phyloP scores from a whole-genome alignment of 2,888 invertebrate genomes.

The Phytoseiulus persimilis region DNA sequence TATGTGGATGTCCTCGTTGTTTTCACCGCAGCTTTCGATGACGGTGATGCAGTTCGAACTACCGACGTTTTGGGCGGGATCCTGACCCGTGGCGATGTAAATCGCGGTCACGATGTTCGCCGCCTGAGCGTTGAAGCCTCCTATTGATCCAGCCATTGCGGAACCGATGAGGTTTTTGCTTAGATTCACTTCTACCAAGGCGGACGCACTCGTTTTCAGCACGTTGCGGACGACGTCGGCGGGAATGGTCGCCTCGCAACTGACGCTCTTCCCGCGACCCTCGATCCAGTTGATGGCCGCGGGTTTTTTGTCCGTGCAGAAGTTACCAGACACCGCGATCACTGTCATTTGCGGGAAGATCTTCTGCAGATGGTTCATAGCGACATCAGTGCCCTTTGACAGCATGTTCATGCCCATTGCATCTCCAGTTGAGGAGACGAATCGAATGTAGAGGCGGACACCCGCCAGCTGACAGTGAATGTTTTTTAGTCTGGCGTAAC shows the following conservation, averaged over 20 bases:
- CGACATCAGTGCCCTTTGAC: slow-evolving; percentile 87
- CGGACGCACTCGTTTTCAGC: slow-evolving; percentile 75
- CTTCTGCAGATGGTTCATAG: slow-evolving; percentile 65
- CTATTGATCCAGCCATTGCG: slow-evolving; percentile 84
- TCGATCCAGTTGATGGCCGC: slow-evolving; percentile 96
- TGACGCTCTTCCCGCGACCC: slow-evolving; percentile 91
- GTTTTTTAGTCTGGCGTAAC: slow-evolving; percentile 72
- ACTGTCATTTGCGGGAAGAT: slow-evolving; percentile 82
- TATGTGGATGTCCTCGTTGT: slow-evolving; percentile 74
- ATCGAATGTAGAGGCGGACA: slow-evolving; percentile 75
- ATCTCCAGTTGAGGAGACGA: slow-evolving; percentile 90
- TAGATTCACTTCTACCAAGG: slow-evolving; percentile 78
- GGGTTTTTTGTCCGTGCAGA: slow-evolving; percentile 95
- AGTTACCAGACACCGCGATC: slow-evolving; percentile 88
- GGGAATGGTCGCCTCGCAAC: slow-evolving; percentile 80
- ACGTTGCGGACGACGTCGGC: slow-evolving; percentile 64
- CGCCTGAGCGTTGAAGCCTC: slow-evolving; percentile 93
- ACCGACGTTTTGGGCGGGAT: slow-evolving; percentile 91
- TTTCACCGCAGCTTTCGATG: slow-evolving; percentile 70
- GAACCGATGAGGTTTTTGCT: slow-evolving; percentile 91
- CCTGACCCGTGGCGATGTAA: slow-evolving; percentile 92
- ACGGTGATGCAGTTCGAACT: slow-evolving; percentile 92
- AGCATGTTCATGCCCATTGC: slow-evolving; percentile 99
- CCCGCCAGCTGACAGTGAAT: slow-evolving; percentile 77
- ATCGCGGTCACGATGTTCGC: slow-evolving; percentile 98